These are phyloP conservation scores for Loxodonta africana DNA, from an alignment of 2,113 vertebrate species.

Conservation along the genomic window DNA sequence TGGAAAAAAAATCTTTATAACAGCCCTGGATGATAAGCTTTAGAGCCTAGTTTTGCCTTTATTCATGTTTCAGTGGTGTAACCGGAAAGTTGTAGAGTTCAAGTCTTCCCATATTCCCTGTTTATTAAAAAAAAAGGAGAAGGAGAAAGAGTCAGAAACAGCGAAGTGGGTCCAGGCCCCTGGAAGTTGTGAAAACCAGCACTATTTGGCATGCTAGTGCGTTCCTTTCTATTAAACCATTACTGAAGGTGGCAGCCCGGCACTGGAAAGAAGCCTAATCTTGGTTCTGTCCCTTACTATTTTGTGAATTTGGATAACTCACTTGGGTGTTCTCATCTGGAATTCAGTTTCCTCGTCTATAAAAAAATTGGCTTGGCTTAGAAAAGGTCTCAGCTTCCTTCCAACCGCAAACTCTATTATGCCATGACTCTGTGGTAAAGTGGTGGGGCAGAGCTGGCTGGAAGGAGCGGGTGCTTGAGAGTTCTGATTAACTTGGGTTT, in stretches of 20 bases:
- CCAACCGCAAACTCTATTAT: not conserved
- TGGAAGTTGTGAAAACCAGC: not conserved
- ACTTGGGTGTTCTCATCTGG: not conserved
- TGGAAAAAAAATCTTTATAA: not conserved
- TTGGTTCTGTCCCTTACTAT: conserved; percentile 7
- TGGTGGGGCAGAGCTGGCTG: not conserved
- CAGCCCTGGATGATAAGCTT: not conserved
- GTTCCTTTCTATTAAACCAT: not conserved
- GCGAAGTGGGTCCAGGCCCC: not conserved
- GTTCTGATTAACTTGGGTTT: not conserved
- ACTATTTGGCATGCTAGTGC: not conserved
- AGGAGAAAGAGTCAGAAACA: not conserved
- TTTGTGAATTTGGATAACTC: conserved; percentile 37
- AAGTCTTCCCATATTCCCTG: not conserved
- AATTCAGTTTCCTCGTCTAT: conserved; percentile 16
- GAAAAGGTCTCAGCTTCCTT: not conserved
- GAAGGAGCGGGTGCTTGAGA: not conserved
- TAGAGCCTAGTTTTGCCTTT: conserved; percentile 36
- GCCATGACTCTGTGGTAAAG: not conserved
- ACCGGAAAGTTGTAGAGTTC: not conserved
- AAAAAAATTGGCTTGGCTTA: not conserved
- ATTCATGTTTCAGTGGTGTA: not conserved
- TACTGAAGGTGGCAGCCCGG: not conserved
- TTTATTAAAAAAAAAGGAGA: not conserved
- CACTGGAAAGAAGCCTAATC: not conserved